phyloP scores from a whole-genome alignment of 2,888 invertebrate species.

The Limnephilus marmoratus region DNA sequence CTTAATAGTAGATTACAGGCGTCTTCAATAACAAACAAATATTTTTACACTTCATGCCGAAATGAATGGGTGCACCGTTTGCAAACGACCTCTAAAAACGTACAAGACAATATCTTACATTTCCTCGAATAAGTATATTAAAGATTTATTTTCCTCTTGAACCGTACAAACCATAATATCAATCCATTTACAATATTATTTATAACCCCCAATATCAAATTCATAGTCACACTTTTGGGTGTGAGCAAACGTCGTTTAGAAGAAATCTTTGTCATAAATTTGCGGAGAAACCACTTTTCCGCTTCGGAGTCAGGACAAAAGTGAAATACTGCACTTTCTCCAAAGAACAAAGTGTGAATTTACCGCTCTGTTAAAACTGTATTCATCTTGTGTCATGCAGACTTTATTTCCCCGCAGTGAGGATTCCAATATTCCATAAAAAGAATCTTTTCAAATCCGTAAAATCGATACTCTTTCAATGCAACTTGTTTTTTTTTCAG shows the following conservation, averaged over 20 bases:
- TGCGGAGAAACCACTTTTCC: conserved; percentile 61
- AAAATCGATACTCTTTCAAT: not conserved
- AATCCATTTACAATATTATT: conserved; percentile 54
- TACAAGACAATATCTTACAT: not conserved
- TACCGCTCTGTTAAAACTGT: conserved; percentile 58
- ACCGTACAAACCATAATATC: conserved; percentile 26
- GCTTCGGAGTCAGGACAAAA: conserved; percentile 60
- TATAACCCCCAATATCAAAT: conserved; percentile 49
- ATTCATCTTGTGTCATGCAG: conserved; percentile 39
- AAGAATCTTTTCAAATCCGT: not conserved
- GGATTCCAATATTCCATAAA: conserved; percentile 3
- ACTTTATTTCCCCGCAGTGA: not conserved
- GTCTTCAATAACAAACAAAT: too few relatives aligned
- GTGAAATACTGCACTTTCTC: conserved; percentile 66
- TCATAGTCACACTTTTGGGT: conserved; percentile 47
- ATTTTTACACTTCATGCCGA: too few relatives aligned
- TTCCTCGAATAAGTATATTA: not conserved
- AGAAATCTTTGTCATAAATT: conserved; percentile 64
- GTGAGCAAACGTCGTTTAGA: conserved; percentile 56
- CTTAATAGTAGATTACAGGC: too few relatives aligned
- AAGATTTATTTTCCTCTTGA: conserved; percentile 15
- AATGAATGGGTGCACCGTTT: not conserved
- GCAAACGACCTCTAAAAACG: not conserved
- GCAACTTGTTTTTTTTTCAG: not conserved
- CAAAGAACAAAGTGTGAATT: conserved; percentile 65